Percentiles rank a stretch among this genome's conserved stretches.
These are phyloP conservation scores for Drosophila neutralis DNA, from an alignment of 2,888 invertebrate genomes.

Conservation along the genomic window DNA sequence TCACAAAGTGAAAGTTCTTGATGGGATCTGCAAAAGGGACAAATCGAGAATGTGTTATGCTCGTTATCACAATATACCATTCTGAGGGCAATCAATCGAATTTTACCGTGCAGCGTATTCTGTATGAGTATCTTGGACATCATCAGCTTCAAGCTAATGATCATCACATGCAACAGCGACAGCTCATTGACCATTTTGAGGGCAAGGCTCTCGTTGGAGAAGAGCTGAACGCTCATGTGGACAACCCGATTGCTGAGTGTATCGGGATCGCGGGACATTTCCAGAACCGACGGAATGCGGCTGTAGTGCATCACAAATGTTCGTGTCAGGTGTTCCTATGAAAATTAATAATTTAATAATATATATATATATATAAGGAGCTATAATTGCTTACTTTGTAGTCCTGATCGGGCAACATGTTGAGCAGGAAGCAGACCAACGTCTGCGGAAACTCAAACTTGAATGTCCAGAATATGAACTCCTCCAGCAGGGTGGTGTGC, in stretches of 20 bases:
- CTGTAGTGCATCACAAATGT: conserved; percentile 99
- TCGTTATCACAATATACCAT: not conserved
- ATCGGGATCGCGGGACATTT: conserved; percentile 93
- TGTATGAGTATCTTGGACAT: conserved; percentile 95
- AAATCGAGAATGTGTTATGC: not conserved
- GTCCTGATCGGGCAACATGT: conserved; percentile 97
- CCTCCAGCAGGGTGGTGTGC: conserved; percentile 95
- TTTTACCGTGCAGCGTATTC: conserved; percentile 92
- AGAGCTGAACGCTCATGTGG: conserved; percentile 98
- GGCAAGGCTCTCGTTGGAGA: conserved; percentile 96
- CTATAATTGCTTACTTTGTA: conserved; percentile 89
- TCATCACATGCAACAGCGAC: conserved; percentile 96
- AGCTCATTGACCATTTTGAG: conserved; percentile 95
- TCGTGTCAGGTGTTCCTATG: conserved; percentile 94
- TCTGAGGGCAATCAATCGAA: not conserved
- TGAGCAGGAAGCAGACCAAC: conserved; percentile 96
- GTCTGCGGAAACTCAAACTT: conserved; percentile 99
- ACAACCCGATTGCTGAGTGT: conserved; percentile 97
- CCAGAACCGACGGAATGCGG: conserved; percentile 95
- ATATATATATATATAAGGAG: conserved; percentile 4
- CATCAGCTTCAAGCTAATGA: conserved; percentile 95
- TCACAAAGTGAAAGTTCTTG: conserved; percentile 94
- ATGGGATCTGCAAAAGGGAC: conserved; percentile 86
- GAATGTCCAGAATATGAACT: conserved; percentile 99
- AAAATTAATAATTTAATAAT: conserved; percentile 50